Base-by-base conservation (phyloP, 2,113 vertebrate genomes). In the Corydoras maculifer region DNA sequence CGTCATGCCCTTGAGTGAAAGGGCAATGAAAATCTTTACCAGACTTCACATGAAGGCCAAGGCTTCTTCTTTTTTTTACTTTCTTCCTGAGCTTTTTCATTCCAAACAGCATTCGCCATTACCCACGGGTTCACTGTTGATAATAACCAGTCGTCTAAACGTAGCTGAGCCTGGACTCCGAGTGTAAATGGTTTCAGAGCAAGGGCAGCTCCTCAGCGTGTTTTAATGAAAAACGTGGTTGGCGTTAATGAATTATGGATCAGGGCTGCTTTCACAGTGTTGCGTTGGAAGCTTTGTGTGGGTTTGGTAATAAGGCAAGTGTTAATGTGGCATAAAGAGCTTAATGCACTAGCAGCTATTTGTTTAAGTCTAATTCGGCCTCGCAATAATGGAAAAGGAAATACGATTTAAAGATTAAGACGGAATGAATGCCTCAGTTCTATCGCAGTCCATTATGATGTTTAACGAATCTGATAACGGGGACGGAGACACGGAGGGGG, bases 131-230 rank as follows among this genome's bases (percentile, higher is more conserved):
- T 58, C 32, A 50, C 62, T n/a, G 61, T 32, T 71, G 15, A 25
- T 57, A 64, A 72, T 72, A 72, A 65, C 31, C 9, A 8, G 1
- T 15, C 12, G 9, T 58, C 70, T 60, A 66, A 60, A 60, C 55
- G 50, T 32, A 59, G 14, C 35, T 51, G 25, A 29, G 54, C 63
- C 63, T 60, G 63, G 32, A 49, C 69, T 29, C n/a, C 8, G 18
- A 51, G 62, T 13, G 62, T 32, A 72, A 65, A 72, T 50, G 25
- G 35, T 15, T 65, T 65, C 43, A 31, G 70, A 72, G n/a, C 18
- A 15, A 15, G 62, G 25, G 54, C 43, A 14, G 10, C 32, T 60
- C 10, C 63, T 58, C 25, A 0, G 62, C 43, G 32, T 10, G 12
- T 59, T 62, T 68, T 57, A 72, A 72, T 72, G 18, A 72, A 59